Evolutionary conservation across 2,888 invertebrate genomes (phyloP), one percentile per base, ranked within the genome.

Genomic region (Uloborus plumipes): DNA sequence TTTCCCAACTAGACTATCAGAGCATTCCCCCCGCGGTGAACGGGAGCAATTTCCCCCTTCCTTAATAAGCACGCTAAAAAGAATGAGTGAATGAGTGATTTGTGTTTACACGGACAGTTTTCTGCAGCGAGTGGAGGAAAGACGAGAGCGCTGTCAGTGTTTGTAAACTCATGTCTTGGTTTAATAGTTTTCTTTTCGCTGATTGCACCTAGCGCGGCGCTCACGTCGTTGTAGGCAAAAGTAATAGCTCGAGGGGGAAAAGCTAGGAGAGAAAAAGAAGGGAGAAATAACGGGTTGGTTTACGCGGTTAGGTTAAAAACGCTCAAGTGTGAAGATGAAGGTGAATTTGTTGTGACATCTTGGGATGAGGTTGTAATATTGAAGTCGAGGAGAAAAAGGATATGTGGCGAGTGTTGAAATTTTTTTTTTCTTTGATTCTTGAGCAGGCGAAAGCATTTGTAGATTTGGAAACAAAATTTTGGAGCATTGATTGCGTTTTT

Each of bases 301-400:
- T 15, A 53, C 53, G n/a, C 53, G 15, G 53, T 53, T n/a, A 53
- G 16, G 53, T 53, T 53, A 53, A 53, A 53, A 53, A n/a, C 53
- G n/a, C 16, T 53, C 15, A n/a, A 53, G 53, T 53, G 53, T 53
- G n/a, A 53, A 53, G n/a, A 16, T 15, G n/a, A 53, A 53, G 15
- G 53, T 53, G n/a, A 53, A 53, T n/a, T 16, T n/a, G n/a, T n/a
- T 15, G 53, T 53, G 53, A 53, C 53, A 53, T 53, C 53, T 53
- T 15, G n/a, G 16, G 53, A 53, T 53, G n/a, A 53, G n/a, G 53
- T 53, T 16, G 26, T 26, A 15, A 53, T 53, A 16, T 53, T 53
- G n/a, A 15, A 53, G 53, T 16, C 53, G 11, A 53, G 53, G 53
- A 53, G n/a, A 53, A 53, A n/a, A 16, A 15, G 53, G 4, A 3